Evolutionary conservation across 2,113 vertebrate genomes (phyloP), one percentile per base, ranked within the genome.

Genomic region (Ailuropoda melanoleuca): DNA sequence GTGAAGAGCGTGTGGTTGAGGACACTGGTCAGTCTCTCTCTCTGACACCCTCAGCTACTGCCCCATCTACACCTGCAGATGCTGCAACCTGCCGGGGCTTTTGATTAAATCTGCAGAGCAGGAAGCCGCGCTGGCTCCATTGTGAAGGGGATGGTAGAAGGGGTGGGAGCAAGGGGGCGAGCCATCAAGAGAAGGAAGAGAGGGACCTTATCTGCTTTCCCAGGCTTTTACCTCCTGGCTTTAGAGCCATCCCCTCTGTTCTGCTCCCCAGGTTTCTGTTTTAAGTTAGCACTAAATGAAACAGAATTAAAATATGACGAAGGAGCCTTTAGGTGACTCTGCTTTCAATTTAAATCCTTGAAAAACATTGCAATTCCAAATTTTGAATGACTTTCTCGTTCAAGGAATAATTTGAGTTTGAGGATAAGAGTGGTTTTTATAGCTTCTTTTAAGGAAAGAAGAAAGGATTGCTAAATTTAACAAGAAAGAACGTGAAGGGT

Each of bases 271-370:
- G 83, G 68, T 60, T 77, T 80, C 92, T 92, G 89, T 90, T 96
- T 98, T 92, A 97, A 97, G 97, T 98, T 88, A 93, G 46, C 77
- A 74, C 84, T 88, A 84, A 97, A 84, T 88, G 80, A 96, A 97
- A 96, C 24, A 58, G 78, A 97, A 97, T 97, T 97, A 90, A 97
- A 97, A 81, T 90, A 74, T 31, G 68, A 97, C 77, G 62, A 84
- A 95, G 64, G 90, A 56, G 93, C 83, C 78, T 88, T 92, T 68
- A 64, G 53, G 56, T 89, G 46, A 90, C 78, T 95, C 84, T 92
- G 80, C 55, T 96, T 97, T 92, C 68, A 93, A 96, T 96, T 84
- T 88, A 77, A 96, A 95, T 93, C 75, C 92, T 84, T 70, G 53
- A 58, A 87, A 97, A 92, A 92, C 37, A 39, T 9, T 86, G 46